Base-by-base conservation (phyloP, 2,888 invertebrate species). In the Scaptomyza cyrtandrae region DNA sequence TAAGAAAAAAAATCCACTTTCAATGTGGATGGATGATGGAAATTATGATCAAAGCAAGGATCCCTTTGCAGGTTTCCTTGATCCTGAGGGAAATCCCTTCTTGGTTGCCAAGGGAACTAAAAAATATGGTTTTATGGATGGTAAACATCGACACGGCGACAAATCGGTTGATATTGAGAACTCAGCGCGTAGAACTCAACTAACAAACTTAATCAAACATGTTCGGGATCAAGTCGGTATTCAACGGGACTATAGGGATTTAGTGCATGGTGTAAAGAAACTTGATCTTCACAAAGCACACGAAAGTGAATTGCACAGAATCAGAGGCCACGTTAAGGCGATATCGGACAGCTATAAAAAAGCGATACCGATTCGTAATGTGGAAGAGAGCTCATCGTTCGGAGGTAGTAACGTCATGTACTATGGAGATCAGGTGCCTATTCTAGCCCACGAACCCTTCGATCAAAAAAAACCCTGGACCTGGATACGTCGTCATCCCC, bases 401-500 rank as follows among this genome's bases (percentile, higher is more conserved):
- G n/a, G n/a, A n/a, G n/a, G n/a, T n/a, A n/a, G 19, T 19, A 19
- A 19, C 2, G 19, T 19, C 2, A 19, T 19, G n/a, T 35, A 50
- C 6, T 65, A 62, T 11, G 78, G 57, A 0, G 67, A 14, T 2
- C 62, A 46, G n/a, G 33, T 74, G 1, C 75, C 81, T 0, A 49
- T 81, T 0, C 49, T 74, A 0, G 3, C 14, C 0, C 72, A 80
- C 10, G 48, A 66, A 14, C 79, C 81, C 33, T 81, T 64, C 19
- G 16, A 72, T n/a, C 7, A 2, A 5, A n/a, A 14, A 0, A 45
- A 75, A 1, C 45, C 64, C 0, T 52, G 44, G 48, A 75, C 64
- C 3, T 78, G 75, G 69, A 10, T 75, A 10, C 66, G 78, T 0
- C 75, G 78, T 6, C 78, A 75, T 53, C 81, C 78, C 2, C 4